phyloP scores from a whole-genome alignment of 2,888 invertebrate species.

The Agrypnus murinus region DNA sequence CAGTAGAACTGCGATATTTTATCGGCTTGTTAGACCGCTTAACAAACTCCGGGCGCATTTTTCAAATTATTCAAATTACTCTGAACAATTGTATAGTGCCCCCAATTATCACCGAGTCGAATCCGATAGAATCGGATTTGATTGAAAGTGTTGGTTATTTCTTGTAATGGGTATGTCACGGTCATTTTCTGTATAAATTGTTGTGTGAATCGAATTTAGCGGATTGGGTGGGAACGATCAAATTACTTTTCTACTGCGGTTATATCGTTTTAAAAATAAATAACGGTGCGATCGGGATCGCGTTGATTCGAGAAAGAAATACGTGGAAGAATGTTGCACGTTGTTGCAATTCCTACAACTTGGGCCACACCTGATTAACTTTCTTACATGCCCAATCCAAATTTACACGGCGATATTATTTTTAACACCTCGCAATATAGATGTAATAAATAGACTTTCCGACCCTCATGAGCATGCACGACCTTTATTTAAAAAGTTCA shows the following conservation, averaged over 20 bases:
- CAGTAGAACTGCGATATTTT: constrained; percentile 37
- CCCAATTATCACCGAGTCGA: constrained; percentile 1
- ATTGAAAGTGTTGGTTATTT: constrained; percentile 9
- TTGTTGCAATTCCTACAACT: constrained; percentile 25
- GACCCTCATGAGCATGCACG: too few relatives aligned
- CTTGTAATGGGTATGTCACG: constrained; percentile 25
- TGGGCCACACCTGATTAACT: constrained; percentile 40
- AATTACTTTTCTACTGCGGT: constrained; percentile 47
- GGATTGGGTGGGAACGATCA: constrained; percentile 40
- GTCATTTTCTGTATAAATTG: constrained; percentile 43
- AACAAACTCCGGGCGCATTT: constrained; percentile 27
- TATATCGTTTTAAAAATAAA: constrained; percentile 46
- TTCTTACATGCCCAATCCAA: constrained; percentile 34
- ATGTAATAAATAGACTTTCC: too few relatives aligned
- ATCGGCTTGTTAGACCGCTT: constrained; percentile 37
- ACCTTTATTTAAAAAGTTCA: too few relatives aligned
- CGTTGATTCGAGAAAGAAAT: constrained; percentile 38
- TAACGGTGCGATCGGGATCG: constrained; percentile 39
- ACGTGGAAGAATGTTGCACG: constrained; percentile 47
- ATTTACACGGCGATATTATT: constrained; percentile 36
- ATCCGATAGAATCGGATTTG: neutral
- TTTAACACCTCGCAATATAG: too few relatives aligned
- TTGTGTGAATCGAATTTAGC: constrained; percentile 39
- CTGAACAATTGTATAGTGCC: constrained; percentile 17
- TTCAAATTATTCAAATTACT: constrained; percentile 27